Percentiles rank a stretch among this genome's conserved stretches.
Evolutionary conservation across 2,797 vertebrate genomes (phyloP).

Genomic region (Neoniphon sammara): DNA sequence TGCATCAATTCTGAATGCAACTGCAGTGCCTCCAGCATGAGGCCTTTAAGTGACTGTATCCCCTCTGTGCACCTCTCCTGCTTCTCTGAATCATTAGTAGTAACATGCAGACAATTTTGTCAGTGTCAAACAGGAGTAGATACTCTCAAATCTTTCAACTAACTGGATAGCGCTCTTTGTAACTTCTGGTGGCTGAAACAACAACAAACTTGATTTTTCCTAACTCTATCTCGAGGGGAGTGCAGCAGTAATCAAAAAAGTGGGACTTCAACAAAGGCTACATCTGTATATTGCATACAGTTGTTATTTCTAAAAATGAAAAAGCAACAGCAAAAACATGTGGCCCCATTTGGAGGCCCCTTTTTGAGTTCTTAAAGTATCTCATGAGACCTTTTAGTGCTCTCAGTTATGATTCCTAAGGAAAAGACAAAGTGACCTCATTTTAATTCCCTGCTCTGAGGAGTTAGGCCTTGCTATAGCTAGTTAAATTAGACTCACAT

Average conservation of each 20-base stretch:
- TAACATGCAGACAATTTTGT: no score
- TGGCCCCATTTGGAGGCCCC: not conserved
- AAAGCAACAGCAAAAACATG: not conserved
- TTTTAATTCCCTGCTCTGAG: conserved; percentile 5
- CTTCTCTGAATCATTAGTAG: no score
- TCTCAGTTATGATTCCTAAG: conserved; percentile 9
- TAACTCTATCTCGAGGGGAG: not conserved
- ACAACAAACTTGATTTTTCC: no score
- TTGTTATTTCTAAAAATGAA: conserved; percentile 10
- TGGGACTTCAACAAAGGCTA: no score
- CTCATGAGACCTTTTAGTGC: conserved; percentile 16
- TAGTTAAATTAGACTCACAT: not conserved
- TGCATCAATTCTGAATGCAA: no score
- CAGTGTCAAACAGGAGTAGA: no score
- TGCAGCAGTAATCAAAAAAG: not conserved
- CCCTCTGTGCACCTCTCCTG: no score
- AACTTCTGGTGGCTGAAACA: no score
- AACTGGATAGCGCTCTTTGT: no score
- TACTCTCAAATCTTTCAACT: no score
- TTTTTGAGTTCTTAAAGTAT: not conserved
- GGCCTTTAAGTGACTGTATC: no score
- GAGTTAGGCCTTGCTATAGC: not conserved
- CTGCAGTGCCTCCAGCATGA: no score
- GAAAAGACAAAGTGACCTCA: conserved; percentile 3
- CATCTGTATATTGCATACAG: not conserved